Base-by-base conservation (phyloP, 2,113 vertebrate genomes). In the Micromys minutus region DNA sequence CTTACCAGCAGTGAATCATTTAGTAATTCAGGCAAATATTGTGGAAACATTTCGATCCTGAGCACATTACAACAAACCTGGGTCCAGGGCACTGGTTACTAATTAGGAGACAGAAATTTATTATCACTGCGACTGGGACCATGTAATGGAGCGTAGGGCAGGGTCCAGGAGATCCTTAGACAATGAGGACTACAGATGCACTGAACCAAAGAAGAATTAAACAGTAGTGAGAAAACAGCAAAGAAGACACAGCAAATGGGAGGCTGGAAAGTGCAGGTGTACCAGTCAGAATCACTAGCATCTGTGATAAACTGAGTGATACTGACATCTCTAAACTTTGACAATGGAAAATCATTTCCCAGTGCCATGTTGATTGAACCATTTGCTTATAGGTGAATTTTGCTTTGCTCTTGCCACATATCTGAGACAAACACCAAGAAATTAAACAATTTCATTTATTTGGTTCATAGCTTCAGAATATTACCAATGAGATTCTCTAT, bases 21-120 rank as follows among this genome's bases (percentile, higher is more conserved):
- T 89, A 94, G 65, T 95, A 84, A 84, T 79, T 91, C 89, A 94
- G 93, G 96, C 94, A 63, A 92, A 91, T 31, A 52, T 31, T 31
- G 26, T 90, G 86, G 88, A 85, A 95, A 86, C 72, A 50, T 52
- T 94, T 87, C 69, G 87, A 87, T 94, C 94, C 74, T 76, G 29
- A 29, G 72, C 67, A 72, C 72, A 22, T n/a, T 52, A 67, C 76
- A 89, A 39, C 86, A 52, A 65, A 87, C 36, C 71, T 93, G 24
- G 75, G 88, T 72, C 31, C 17, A 77, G 59, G 29, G 24, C 67
- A 74, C 50, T 77, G 50, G 59, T 94, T 72, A 42, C 61, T 95
- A 92, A 42, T 1, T 31, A 39, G 55, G 89, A 95, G 34, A 72
- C 50, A 95, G 67, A 1, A 83, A 67, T 87, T 88, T 77, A 90